Evolutionary conservation across 2,888 invertebrate species (phyloP), one percentile per base, ranked within the genome.

Genomic region (Thelaira solivaga): DNA sequence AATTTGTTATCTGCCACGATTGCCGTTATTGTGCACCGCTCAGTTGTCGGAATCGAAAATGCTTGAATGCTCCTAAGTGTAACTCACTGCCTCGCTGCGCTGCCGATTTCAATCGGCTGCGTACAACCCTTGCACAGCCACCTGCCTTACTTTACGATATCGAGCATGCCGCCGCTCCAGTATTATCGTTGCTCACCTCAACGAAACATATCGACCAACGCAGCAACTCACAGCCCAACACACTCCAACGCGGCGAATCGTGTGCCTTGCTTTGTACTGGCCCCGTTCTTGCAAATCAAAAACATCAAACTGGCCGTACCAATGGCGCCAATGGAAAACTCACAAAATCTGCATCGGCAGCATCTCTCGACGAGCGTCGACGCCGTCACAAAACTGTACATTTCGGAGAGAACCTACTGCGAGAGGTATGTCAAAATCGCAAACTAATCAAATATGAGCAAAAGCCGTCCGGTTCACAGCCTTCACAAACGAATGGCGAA

Each of bases 351-450:
- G 91, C 89, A 82, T 92, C 91, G 83, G 92, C 91, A 81, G 92
- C 91, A 81, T 92, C 91, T 83, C 90, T 93, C 86, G 92, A 92
- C 83, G 90, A 93, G 76, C 92, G 93, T 64, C 91, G 94, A 72
- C 91, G 94, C 67, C 91, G 94, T 74, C 94, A 94, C 89, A 94
- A 94, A 89, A 94, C 94, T 57, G 94, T 94, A 59, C 94, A 94
- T 88, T 94, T 94, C 86, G 94, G 94, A 74, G 94, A 94, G 86
- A 94, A 94, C 87, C 90, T 94, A 26, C 88, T 94, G 82, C 91
- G 93, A 88, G 93, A 94, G 88, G 93, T 94, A 62, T 93, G 93
- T 88, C 92, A 93, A 80, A 93, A 94, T 88, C 92, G 93, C 71
- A 92, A 91, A 83, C 86, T 91, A 62, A 90, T 90, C 76, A 89